Percentiles rank a stretch among this genome's conserved stretches.
Conservation (phyloP, 2,888 invertebrate genomes). For the Pristionchus japonicus region DNA sequence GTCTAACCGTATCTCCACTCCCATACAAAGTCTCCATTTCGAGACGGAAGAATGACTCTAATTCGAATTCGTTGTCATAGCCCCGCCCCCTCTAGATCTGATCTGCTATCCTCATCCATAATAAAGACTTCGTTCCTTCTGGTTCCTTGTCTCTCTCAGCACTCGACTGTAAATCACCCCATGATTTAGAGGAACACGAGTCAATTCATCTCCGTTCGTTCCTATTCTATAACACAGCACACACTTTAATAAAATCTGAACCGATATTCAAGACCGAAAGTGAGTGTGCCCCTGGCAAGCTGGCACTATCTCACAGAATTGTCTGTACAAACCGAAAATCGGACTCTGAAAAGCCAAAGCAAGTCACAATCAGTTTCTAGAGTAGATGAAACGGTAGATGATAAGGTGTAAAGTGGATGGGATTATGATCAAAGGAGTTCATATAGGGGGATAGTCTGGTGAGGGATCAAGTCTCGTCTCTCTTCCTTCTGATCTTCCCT, state of each 20-base stretch:
- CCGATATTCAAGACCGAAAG: background rate
- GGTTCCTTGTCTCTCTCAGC: background rate
- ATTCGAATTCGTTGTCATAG: background rate
- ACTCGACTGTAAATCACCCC: conserved; percentile 46
- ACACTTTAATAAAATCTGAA: no score
- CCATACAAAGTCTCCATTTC: conserved; percentile 52
- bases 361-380: background rate
- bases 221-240: background rate
- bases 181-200: conserved; percentile 49
- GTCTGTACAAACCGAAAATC: background rate
- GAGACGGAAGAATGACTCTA: background rate
- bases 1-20: conserved; percentile 70
- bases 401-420: conserved; percentile 16
- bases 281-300: background rate
- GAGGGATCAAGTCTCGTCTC: conserved; percentile 35
- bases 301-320: background rate
- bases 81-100: background rate
- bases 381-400: background rate
- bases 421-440: conserved; percentile 34
- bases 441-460: conserved; percentile 13
- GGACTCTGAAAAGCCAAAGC: background rate
- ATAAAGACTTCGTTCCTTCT: background rate
- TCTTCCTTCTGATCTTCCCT: background rate
- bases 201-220: conserved; percentile 41
- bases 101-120: conserved; percentile 43